Conservation (phyloP, 2,797 vertebrate genomes). For the Hybognathus amarus region DNA sequence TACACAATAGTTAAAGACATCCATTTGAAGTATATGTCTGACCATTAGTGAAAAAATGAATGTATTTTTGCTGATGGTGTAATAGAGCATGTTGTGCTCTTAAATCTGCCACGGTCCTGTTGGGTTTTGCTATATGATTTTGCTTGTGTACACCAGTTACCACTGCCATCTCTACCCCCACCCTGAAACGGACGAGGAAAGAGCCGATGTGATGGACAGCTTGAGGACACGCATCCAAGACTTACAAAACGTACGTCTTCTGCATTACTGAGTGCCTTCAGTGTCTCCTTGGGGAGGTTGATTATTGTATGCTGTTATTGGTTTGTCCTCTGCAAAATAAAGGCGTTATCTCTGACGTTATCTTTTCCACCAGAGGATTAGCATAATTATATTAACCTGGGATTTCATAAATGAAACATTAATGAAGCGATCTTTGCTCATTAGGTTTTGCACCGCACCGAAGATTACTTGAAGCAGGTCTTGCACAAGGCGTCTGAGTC, state of each 20-base stretch:
- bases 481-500: slow-evolving; percentile 93
- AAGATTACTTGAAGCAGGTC: slow-evolving; percentile 94
- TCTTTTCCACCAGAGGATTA: background rate
- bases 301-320: background rate
- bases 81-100: background rate
- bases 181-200: slow-evolving; percentile 86
- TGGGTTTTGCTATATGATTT: background rate
- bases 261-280: background rate
- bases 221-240: slow-evolving; percentile 92
- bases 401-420: background rate
- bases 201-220: slow-evolving; percentile 87
- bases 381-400: background rate
- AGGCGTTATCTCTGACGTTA: background rate
- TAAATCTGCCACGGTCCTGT: background rate
- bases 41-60: background rate
- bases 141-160: slow-evolving; percentile 77
- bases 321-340: slow-evolving; percentile 4
- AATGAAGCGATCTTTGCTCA: slow-evolving; percentile 1
- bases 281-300: background rate
- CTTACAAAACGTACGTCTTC: slow-evolving; percentile 85
- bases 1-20: background rate
- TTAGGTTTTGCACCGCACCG: slow-evolving; percentile 94
- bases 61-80: background rate
- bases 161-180: slow-evolving; percentile 97
- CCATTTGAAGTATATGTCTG: background rate